phyloP scores from a whole-genome alignment of 2,113 vertebrate genomes.

The Paratilapia polleni region DNA sequence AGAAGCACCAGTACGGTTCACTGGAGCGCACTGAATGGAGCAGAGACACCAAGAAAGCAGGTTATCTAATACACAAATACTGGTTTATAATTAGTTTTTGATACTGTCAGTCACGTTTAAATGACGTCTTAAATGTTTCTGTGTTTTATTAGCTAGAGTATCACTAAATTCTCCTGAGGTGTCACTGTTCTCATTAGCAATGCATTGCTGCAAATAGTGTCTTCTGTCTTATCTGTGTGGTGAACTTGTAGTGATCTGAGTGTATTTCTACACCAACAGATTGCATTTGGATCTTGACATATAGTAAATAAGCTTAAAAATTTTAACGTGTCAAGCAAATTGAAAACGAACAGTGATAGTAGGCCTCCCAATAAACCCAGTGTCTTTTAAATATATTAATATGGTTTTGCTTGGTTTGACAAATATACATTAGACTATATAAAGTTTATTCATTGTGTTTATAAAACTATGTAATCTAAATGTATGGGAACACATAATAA shows the following conservation, averaged over 20 bases:
- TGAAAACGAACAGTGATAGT: neutral
- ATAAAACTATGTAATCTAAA: neutral
- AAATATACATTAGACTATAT: neutral
- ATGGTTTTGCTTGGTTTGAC: neutral
- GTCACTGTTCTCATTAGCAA: neutral
- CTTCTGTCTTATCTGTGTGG: neutral
- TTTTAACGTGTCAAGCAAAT: neutral
- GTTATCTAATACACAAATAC: slow-evolving; percentile 35
- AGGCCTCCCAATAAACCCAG: neutral
- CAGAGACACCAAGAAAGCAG: slow-evolving; percentile 69
- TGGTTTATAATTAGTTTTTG: neutral
- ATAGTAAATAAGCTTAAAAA: neutral
- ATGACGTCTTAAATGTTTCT: neutral
- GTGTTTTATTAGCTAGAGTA: neutral
- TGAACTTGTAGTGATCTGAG: neutral
- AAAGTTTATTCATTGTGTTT: neutral
- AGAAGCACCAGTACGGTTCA: slow-evolving; percentile 82
- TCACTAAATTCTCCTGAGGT: neutral
- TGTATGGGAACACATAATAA: neutral
- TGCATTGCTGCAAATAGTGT: neutral
- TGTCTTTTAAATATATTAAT: neutral
- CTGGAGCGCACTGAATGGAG: slow-evolving; percentile 82
- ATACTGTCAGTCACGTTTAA: neutral
- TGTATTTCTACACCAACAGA: neutral
- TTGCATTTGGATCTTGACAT: neutral